A percentile compares a stretch with the other conserved stretches of the same genome.
Evolutionary conservation across 2,888 invertebrate genomes (phyloP).

Genomic region (Philaethria dido): DNA sequence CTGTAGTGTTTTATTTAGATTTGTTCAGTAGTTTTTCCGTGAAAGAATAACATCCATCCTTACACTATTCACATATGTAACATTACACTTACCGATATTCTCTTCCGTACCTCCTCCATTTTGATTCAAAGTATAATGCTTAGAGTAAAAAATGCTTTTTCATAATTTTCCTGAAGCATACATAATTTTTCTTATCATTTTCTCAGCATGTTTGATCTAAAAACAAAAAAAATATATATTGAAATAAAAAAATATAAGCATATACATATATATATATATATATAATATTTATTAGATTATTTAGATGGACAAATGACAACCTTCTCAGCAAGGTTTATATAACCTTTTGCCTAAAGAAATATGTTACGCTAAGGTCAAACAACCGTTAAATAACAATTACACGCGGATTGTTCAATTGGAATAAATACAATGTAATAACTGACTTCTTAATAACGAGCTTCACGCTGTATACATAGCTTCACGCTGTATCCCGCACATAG

Average conservation of each 20-base stretch:
- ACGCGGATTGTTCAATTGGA: no score
- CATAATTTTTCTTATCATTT: not conserved
- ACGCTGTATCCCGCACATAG: no score
- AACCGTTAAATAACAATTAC: not conserved
- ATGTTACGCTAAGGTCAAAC: not conserved
- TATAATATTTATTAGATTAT: not conserved
- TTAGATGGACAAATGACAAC: not conserved
- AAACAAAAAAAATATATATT: not conserved
- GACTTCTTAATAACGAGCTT: no score
- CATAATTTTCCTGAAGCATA: not conserved
- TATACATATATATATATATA: no score
- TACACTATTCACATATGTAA: no score
- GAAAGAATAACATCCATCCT: no score
- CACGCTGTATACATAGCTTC: no score
- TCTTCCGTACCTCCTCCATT: conserved; percentile 32
- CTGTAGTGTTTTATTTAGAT: no score
- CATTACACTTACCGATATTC: conserved; percentile 38
- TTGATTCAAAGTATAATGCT: conserved; percentile 4
- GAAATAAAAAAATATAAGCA: no score
- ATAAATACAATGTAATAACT: no score
- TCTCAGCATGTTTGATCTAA: not conserved
- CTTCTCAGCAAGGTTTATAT: not conserved
- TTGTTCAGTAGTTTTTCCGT: no score
- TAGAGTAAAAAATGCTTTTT: not conserved
- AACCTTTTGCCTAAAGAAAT: not conserved